phyloP scores from a whole-genome alignment of 2,797 vertebrate genomes.

The Chelon labrosus region DNA sequence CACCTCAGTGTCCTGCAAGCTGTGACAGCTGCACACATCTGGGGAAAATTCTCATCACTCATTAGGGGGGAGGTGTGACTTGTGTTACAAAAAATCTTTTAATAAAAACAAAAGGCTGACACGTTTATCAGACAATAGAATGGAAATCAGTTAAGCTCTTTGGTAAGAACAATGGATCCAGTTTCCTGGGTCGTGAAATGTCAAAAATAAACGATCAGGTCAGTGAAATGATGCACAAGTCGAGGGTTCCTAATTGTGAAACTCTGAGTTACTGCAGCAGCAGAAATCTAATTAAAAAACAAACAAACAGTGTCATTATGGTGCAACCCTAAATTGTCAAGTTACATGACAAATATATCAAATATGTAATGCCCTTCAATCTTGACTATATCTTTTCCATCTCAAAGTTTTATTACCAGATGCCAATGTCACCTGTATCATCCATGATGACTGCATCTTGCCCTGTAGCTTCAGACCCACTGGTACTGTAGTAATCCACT shows the following conservation, averaged over 20 bases:
- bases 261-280: neutral
- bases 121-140: conserved; percentile 6
- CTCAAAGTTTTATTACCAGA: conserved; percentile 67
- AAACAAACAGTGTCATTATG: neutral
- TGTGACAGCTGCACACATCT: conserved; percentile 53
- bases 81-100: neutral
- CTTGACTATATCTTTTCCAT: neutral
- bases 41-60: neutral
- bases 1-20: conserved; percentile 13
- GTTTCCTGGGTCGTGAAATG: neutral
- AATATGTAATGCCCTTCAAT: neutral
- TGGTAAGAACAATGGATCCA: neutral
- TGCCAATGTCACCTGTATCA: conserved; percentile 79
- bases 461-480: conserved; percentile 84
- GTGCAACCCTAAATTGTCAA: neutral
- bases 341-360: neutral
- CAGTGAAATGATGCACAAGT: neutral
- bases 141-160: neutral
- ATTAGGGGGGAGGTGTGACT: conserved; percentile 6
- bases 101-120: conserved; percentile 1
- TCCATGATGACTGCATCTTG: conserved; percentile 85
- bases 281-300: conserved; percentile 13
- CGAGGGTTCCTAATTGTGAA: neutral
- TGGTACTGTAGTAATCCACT: conserved; percentile 85
- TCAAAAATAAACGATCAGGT: neutral